phyloP scores from a whole-genome alignment of 2,888 invertebrate species.

The Dyspetes luteomarginatus region DNA sequence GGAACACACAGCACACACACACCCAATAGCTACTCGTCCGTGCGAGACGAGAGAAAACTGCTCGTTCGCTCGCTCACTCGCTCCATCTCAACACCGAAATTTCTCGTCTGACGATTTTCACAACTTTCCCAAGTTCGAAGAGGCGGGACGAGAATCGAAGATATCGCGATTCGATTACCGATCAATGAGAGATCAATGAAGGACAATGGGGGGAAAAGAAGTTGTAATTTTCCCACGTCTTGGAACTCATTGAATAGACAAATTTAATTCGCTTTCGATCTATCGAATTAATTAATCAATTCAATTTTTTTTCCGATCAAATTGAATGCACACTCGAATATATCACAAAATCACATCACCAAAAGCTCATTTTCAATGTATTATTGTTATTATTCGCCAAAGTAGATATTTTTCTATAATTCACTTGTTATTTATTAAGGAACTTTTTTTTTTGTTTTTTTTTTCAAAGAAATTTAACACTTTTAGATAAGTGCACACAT shows the following conservation, averaged over 20 bases:
- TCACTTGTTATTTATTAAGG: constrained; percentile 36
- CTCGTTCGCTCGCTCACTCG: constrained; percentile 21
- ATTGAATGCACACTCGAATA: constrained; percentile 13
- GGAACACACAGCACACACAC: background rate
- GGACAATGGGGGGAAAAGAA: background rate
- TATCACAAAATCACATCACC: constrained; percentile 44
- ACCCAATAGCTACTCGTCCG: constrained; percentile 44
- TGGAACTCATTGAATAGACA: background rate
- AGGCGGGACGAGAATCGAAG: constrained; percentile 40
- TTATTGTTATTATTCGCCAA: background rate
- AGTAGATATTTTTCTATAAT: background rate
- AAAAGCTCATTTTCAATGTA: background rate
- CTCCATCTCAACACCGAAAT: constrained; percentile 53
- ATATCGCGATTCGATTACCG: constrained; percentile 31
- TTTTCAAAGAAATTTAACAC: too few relatives aligned
- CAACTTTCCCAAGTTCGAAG: constrained; percentile 70
- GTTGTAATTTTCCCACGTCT: background rate
- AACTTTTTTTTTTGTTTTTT: constrained; percentile 26
- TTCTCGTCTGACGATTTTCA: constrained; percentile 70
- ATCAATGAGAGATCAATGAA: background rate
- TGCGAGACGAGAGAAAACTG: constrained; percentile 56
- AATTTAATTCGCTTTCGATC: constrained; percentile 7
- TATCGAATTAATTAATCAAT: constrained; percentile 7
- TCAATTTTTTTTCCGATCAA: background rate
- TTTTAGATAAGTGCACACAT: too few relatives aligned